Base-by-base conservation (phyloP, 2,888 invertebrate species). In the Sympetrum striolatum region DNA sequence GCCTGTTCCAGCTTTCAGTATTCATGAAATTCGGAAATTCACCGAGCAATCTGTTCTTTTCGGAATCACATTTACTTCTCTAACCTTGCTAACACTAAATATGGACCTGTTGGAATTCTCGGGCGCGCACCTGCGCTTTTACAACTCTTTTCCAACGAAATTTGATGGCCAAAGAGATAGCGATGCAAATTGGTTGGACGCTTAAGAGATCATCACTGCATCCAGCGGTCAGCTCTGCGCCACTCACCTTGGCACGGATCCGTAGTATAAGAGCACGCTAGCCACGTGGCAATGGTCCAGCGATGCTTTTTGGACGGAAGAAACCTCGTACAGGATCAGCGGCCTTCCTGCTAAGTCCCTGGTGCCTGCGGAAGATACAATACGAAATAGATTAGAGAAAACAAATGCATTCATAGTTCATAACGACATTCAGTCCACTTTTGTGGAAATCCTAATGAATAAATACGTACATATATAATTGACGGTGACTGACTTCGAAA, bases 211-310 rank as follows among this genome's bases (percentile, higher is more conserved):
- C 35, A 31, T 25, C 64, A n/a, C 3, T 22, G n/a, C 64, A 44
- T 44, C 64, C 64, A 64, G n/a, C 22, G 64, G 64, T 10, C 64
- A 22, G 48, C 82, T n/a, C n/a, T 53, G 5, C 53, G 37, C 90
- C 58, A 93, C 95, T 95, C 95, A 97, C 97, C 96, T 96, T 92
- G 96, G 96, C 93, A 97, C 95, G 92, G 96, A 95, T 92, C 95
- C 95, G 94, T 96, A 97, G 94, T 96, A 97, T 93, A 96, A 95
- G 92, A 97, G 94, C 92, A 96, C 94, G 92, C 96, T 95, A 91
- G 97, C 96, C 92, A 97, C 95, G 94, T 97, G 96, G 92, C 96
- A 95, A 93, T 96, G 95, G 92, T 96, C 95, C 91, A 96, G 94
- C 91, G 95, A 95, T 91, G 96, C 95, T 92, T 95, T 93, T 91